These are phyloP conservation scores for Sebastes wilsoni DNA, from an alignment of 2,797 vertebrate species.

Conservation along the genomic window DNA sequence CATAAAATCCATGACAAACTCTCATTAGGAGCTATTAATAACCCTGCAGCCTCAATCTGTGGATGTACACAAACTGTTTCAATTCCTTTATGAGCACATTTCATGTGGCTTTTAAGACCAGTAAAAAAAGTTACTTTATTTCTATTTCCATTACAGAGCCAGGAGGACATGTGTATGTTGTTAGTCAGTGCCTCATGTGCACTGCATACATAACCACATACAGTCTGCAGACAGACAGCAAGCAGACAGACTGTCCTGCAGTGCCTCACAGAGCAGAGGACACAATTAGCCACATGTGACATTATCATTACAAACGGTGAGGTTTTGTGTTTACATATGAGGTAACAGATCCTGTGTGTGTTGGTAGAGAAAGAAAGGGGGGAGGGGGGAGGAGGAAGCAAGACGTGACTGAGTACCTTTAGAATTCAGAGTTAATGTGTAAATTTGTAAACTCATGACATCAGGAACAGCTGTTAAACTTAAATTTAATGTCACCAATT, in stretches of 20 bases:
- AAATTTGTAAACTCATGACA: conserved; percentile 6
- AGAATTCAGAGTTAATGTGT: conserved; percentile 19
- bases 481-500: conserved; percentile 8
- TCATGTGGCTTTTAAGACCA: conserved; percentile 12
- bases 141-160: conserved; percentile 39
- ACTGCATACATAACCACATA: neutral
- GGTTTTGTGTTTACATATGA: conserved; percentile 9
- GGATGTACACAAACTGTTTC: conserved; percentile 1
- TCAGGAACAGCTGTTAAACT: conserved; percentile 6
- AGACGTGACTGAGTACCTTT: neutral
- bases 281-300: conserved; percentile 12
- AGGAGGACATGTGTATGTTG: neutral
- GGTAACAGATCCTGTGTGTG: conserved; percentile 3
- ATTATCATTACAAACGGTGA: conserved; percentile 11
- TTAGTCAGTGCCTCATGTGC: neutral
- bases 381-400: neutral
- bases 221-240: neutral
- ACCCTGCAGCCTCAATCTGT: neutral
- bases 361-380: neutral
- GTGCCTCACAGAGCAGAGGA: neutral
- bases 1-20: neutral
- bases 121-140: conserved; percentile 18
- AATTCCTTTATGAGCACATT: conserved; percentile 11
- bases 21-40: conserved; percentile 1
- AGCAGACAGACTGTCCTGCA: neutral